phyloP scores from a whole-genome alignment of 2,888 invertebrate genomes.

The Hydroisotoma schaefferi region DNA sequence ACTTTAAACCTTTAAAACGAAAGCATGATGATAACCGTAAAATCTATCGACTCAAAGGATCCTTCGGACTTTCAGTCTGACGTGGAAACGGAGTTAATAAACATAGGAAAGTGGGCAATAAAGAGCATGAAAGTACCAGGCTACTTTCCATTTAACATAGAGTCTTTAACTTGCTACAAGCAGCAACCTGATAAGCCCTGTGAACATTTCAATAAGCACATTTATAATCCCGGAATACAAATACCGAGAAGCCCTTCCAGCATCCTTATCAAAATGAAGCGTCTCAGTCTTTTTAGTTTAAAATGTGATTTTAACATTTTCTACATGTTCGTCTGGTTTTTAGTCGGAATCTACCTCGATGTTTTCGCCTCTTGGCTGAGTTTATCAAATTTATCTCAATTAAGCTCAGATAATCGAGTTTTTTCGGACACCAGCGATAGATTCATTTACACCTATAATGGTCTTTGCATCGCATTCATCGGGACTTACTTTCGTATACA shows the following conservation, averaged over 20 bases:
- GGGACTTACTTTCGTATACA: neutral
- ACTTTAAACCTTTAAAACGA: too few species aligned
- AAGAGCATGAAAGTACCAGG: neutral
- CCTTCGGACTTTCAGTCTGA: neutral
- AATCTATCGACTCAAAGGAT: too few species aligned
- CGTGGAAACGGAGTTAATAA: conserved; percentile 1
- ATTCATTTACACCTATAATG: conserved; percentile 1
- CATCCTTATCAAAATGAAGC: too few species aligned
- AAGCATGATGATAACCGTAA: too few species aligned
- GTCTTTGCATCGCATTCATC: neutral
- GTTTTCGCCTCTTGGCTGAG: neutral
- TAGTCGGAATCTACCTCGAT: neutral
- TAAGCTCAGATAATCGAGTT: neutral
- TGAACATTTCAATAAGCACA: too few species aligned
- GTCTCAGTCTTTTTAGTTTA: neutral
- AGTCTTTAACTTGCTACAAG: neutral
- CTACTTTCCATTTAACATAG: conserved; percentile 2
- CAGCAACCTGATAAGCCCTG: too few species aligned
- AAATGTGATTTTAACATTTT: neutral
- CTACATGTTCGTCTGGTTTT: neutral
- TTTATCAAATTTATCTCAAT: neutral
- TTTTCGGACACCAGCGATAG: conserved; percentile 4
- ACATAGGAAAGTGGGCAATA: conserved; percentile 10
- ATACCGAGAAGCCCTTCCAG: too few species aligned
- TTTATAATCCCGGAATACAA: too few species aligned